These are phyloP conservation scores for Recurvirostra avosetta DNA, from an alignment of 2,113 vertebrate genomes.

Conservation along the genomic window DNA sequence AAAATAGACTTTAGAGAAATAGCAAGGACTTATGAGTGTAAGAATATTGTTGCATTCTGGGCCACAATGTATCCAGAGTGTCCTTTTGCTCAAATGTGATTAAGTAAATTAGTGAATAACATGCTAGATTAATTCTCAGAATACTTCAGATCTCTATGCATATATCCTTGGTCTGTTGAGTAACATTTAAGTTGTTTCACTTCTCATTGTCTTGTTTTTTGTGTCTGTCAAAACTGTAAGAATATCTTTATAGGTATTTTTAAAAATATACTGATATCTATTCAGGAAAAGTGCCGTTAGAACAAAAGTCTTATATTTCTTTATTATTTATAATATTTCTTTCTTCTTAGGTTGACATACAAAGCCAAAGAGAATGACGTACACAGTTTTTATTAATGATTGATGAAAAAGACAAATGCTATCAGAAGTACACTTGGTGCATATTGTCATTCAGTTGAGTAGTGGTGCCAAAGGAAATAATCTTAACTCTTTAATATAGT, in stretches of 20 bases:
- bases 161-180: not conserved
- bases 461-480: not conserved
- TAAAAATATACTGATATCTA: not conserved
- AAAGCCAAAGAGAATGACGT: not conserved
- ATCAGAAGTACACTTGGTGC: not conserved
- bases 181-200: not conserved
- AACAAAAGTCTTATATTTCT: not conserved
- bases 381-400: not conserved
- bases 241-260: not conserved
- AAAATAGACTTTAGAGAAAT: not conserved
- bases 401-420: not conserved
- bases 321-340: not conserved
- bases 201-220: not conserved
- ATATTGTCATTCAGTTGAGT: not conserved
- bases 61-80: not conserved
- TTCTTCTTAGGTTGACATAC: not conserved
- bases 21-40: not conserved
- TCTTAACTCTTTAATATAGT: not conserved
- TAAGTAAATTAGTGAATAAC: not conserved
- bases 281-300: not conserved
- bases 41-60: not conserved
- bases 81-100: not conserved
- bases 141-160: not conserved
- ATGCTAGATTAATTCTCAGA: not conserved
- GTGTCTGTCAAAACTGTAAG: not conserved